Evolutionary conservation across 2,888 invertebrate species (phyloP), one percentile per base, ranked within the genome.

Genomic region (Pemphredon lugubris): DNA sequence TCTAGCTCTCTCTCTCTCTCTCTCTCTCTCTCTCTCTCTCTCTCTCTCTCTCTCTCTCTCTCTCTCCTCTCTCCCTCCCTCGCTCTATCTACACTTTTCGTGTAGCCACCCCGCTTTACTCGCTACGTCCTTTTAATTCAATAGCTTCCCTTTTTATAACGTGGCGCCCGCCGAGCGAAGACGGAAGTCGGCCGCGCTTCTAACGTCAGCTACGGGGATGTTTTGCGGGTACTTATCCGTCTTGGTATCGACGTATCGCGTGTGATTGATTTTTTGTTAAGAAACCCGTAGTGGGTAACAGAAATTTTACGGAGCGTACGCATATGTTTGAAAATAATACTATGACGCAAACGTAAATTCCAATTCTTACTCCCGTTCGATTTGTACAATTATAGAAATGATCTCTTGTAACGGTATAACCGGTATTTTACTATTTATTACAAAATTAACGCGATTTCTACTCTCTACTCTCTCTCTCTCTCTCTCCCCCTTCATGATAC

Each of bases 111-210:
- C 59, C 77, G 79, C 79, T 85, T 87, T 83, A 84, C 80, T 82
- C 80, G 74, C 81, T 73, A 79, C 84, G 77, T 84, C 85, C 83
- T 88, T 86, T 89, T 89, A 89, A 89, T 89, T 89, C 86, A 89
- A 88, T 89, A 87, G 84, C 84, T 79, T 76, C 77, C 81, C 58
- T 73, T 84, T 84, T 82, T 81, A 80, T 79, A 82, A 79, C 77
- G 72, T 60, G 60, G 48, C 51, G 47, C 48, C 54, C 60, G 54
- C 47, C 42, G 48, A 55, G 50, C 71, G 61, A 65, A 63, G 76
- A 72, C 75, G 81, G 65, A 79, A 81, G 69, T 73, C 73, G 42
- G 63, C 51, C 59, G 63, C 51, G 50, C 39, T 51, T 40, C 53
- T 16, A 55, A 50, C 68, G 55, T 57, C 59, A 34, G 14, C 55